Base-by-base conservation (phyloP, 2,888 invertebrate species). In the Dynastes tityus region DNA sequence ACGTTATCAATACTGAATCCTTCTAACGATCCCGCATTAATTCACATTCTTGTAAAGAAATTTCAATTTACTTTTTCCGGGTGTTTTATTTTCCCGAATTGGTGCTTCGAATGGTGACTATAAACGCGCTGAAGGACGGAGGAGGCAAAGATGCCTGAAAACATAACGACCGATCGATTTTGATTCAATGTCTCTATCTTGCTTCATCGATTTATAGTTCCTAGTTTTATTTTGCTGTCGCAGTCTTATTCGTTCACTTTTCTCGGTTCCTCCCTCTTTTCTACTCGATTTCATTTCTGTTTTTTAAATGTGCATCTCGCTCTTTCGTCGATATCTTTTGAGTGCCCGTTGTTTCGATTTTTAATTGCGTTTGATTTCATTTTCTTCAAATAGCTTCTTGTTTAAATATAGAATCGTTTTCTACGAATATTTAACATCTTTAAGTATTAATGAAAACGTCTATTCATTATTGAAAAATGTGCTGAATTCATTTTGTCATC, bases 11-110 rank as follows among this genome's bases (percentile, higher is more conserved):
- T 78, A 77, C 65, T 5, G 63, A 75, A 65, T 65, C 81, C 81
- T 32, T 71, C 78, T 82, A 81, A 82, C 82, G 81, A 80, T 80
- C 76, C 77, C 77, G 80, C 77, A 83, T 83, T 83, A 83, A 83
- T 84, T 83, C 80, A 80, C 82, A 82, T 83, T 82, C 83, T 82
- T 82, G 81, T 80, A 82, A 68, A 82, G 82, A 82, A 84, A 83
- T 83, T 84, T 82, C 83, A 83, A 84, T 84, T 84, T 83, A 79
- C 79, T 83, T 82, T 83, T 84, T 81, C 80, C 81, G 79, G 82
- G 77, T 80, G 81, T 81, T 83, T 83, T 82, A 81, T 82, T 83
- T 83, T 81, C 55, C 64, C 68, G 80, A 80, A 80, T 74, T 78
- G 77, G 49, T n/a, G 63, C 51, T n/a, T 55, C 61, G 45, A 63